phyloP scores from a whole-genome alignment of 2,888 invertebrate species.

The Eulithis prunata region DNA sequence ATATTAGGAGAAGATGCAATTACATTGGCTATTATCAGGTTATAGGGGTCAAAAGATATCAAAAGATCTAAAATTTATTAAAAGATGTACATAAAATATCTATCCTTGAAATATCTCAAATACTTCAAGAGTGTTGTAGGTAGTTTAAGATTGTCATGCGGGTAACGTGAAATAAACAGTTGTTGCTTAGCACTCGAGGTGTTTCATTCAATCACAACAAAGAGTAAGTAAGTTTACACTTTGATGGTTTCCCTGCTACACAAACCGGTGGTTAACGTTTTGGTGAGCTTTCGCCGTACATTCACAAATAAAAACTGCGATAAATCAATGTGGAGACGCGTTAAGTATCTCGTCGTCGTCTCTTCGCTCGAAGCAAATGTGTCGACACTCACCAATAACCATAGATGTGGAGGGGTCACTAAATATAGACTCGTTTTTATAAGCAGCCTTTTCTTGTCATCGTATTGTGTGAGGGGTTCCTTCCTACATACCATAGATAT shows the following conservation, averaged over 20 bases:
- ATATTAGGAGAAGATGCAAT: too few relatives aligned
- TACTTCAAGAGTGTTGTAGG: too few relatives aligned
- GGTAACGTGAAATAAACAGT: too few relatives aligned
- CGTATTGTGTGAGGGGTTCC: constrained; percentile 1
- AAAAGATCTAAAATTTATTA: too few relatives aligned
- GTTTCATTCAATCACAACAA: too few relatives aligned
- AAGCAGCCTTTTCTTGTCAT: constrained; percentile 29
- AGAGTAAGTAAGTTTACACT: too few relatives aligned
- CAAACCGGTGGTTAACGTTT: neutral
- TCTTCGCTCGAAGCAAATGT: constrained; percentile 67
- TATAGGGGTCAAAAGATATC: too few relatives aligned
- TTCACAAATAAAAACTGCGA: constrained; percentile 46
- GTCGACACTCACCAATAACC: constrained; percentile 70
- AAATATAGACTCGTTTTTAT: constrained; percentile 58
- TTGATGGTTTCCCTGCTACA: neutral
- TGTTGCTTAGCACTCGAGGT: too few relatives aligned
- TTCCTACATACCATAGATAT: neutral
- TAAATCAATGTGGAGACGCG: constrained; percentile 71
- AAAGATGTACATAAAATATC: too few relatives aligned
- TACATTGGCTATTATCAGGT: too few relatives aligned
- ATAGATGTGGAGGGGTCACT: constrained; percentile 48
- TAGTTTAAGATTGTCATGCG: too few relatives aligned
- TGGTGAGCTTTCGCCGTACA: constrained; percentile 7
- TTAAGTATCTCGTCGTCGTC: constrained; percentile 60
- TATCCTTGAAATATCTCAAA: too few relatives aligned